Percentiles rank a stretch among this genome's conserved stretches.
Evolutionary conservation across 2,113 vertebrate species (phyloP).

Genomic region (Cyanoramphus novaezelandiae): DNA sequence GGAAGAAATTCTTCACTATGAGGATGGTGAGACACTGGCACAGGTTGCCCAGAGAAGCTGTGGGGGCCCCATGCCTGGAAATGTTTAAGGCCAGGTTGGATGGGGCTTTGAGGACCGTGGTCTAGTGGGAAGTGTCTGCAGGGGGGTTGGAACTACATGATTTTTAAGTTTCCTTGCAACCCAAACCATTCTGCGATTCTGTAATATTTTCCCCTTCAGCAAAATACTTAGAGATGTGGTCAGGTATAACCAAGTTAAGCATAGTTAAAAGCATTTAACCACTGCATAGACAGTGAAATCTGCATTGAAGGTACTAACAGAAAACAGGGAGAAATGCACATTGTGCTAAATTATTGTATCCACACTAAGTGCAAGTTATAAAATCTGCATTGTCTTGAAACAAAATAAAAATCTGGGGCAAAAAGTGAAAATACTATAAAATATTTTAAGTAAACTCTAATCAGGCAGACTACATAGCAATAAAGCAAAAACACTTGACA

Average conservation of each 20-base stretch:
- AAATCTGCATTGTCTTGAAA: background rate
- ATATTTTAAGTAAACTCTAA: background rate
- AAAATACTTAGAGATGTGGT: background rate
- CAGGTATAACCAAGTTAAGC: background rate
- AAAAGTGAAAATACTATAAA: background rate
- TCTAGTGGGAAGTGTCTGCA: background rate
- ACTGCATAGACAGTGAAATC: background rate
- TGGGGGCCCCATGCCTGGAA: background rate
- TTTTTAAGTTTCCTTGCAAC: background rate
- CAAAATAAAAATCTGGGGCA: background rate
- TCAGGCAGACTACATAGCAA: background rate
- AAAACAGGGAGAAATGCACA: background rate
- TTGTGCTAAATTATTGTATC: background rate
- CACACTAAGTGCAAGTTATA: background rate
- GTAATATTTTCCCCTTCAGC: background rate
- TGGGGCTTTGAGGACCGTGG: background rate
- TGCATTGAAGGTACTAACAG: background rate
- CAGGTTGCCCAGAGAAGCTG: background rate
- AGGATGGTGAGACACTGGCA: background rate
- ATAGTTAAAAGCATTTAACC: background rate
- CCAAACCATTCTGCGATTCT: background rate
- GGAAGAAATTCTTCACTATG: background rate
- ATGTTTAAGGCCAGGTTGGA: background rate
- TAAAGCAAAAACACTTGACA: background rate
- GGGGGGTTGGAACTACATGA: background rate